A percentile compares a stretch with the other conserved stretches of the same genome.
These are phyloP conservation scores for Melolontha melolontha DNA, from an alignment of 2,888 invertebrate species.

Conservation along the genomic window DNA sequence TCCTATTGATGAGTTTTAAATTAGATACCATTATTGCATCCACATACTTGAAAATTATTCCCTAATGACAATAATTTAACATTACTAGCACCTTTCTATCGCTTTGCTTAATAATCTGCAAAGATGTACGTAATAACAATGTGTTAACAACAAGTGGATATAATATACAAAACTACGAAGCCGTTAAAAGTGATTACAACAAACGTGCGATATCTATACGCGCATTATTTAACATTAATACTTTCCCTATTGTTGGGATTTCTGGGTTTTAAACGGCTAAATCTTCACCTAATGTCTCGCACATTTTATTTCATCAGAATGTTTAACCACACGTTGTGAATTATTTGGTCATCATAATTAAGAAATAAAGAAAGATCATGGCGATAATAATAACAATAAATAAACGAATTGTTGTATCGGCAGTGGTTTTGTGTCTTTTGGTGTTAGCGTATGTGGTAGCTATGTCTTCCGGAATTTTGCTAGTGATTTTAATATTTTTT, in stretches of 20 bases:
- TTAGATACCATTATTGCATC: too few relatives aligned
- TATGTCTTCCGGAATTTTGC: neutral
- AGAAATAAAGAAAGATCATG: neutral
- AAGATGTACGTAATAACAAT: too few relatives aligned
- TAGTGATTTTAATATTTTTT: constrained; percentile 16
- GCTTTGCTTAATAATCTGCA: too few relatives aligned
- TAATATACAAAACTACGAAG: too few relatives aligned
- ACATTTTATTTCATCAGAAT: constrained; percentile 37
- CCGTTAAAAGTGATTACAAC: neutral
- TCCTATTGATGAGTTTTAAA: too few relatives aligned
- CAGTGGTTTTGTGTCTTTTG: constrained; percentile 15
- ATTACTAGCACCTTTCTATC: too few relatives aligned
- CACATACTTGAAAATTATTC: too few relatives aligned
- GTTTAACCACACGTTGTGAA: constrained; percentile 22
- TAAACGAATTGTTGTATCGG: neutral
- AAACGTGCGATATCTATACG: constrained; percentile 7
- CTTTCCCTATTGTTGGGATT: constrained; percentile 43
- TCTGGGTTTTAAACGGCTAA: constrained; percentile 27
- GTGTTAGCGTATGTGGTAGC: neutral
- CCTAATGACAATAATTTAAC: too few relatives aligned
- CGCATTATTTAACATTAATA: neutral
- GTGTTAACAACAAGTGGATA: too few relatives aligned
- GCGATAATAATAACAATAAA: constrained; percentile 11
- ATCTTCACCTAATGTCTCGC: constrained; percentile 38
- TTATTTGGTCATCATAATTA: neutral